Evolutionary conservation across 35 echinoderm and acorn worm genomes (phyloP), one percentile per base, ranked within the genome.

Genomic region (Apostichopus parvimensis): DNA sequence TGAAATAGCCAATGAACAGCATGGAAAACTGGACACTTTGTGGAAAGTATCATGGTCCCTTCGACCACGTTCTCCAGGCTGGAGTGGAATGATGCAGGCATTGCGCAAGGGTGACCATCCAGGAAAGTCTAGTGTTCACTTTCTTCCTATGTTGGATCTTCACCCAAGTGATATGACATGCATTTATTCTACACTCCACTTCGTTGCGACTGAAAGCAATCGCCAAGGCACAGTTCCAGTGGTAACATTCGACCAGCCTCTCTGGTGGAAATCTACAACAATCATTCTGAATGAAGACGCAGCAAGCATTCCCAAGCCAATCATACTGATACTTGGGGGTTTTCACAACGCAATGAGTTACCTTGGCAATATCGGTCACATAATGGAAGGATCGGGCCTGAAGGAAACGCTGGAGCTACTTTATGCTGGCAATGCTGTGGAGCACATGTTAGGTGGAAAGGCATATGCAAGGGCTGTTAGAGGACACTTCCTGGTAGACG

Each of bases 161-260:
- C 1, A 87, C 75, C 83, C 85, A 79, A 7, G 89, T 3, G 72
- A 96, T 55, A 87, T 62, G 23, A 71, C 89, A 5, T 94, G 95
- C 73, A 82, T 96, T 15, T 94, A 92, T 57, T 92, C 93, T 13
- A 96, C 93, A 23, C 26, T 92, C 1, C 12, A n/a, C 13, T 96
- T 94, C 89, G 91, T 97, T 6, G 66, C 56, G 15, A 14, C 60
- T 6, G 88, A 92, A 55, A 90, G 90, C n/a, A 93, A 26, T 13
- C 90, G 6, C 17, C 66, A 93, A 18, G 84, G 94, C 72, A 65
- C 61, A 57, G 94, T 79, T 7, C 87, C 95, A 34, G 34, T 96
- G 7, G 9, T 94, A 22, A 94, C 92, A 59, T 92, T 92, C 58
- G 88, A 96, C 71, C 92, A 96, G 61, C 95, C 95, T 26, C 60